Percentiles rank a stretch among this genome's conserved stretches.
Evolutionary conservation across 2,888 invertebrate genomes (phyloP).

Genomic region (Dinocampus coccinellae): DNA sequence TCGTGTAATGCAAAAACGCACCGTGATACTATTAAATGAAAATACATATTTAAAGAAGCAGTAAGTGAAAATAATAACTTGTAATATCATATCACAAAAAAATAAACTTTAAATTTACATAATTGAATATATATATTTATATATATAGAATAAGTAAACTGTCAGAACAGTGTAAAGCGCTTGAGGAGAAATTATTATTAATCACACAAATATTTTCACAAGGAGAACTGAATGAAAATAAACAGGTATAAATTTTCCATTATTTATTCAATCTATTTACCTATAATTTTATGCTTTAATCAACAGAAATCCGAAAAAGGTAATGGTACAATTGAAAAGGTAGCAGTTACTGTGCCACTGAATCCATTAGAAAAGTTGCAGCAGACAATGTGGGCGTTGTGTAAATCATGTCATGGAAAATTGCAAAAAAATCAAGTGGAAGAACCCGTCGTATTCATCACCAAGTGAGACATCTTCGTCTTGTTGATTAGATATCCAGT

Average conservation of each 20-base stretch:
- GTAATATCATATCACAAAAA: neutral
- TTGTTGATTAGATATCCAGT: neutral
- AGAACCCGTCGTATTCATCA: slow-evolving; percentile 53
- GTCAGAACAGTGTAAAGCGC: neutral
- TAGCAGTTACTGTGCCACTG: slow-evolving; percentile 35
- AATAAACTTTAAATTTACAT: neutral
- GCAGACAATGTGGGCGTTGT: slow-evolving; percentile 48
- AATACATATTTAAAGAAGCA: slow-evolving; percentile 52
- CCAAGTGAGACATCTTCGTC: slow-evolving; percentile 48
- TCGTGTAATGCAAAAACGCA: slow-evolving; percentile 53
- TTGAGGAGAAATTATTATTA: slow-evolving; percentile 4
- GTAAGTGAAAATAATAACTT: slow-evolving; percentile 48
- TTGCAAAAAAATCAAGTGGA: slow-evolving; percentile 45
- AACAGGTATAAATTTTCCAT: neutral
- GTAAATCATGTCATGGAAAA: slow-evolving; percentile 52
- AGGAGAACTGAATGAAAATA: neutral
- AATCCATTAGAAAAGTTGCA: slow-evolving; percentile 39
- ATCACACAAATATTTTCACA: slow-evolving; percentile 5
- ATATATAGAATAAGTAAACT: slow-evolving; percentile 1
- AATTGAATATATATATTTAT: too few species aligned
- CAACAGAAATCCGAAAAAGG: neutral
- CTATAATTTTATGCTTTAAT: neutral
- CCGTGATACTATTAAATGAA: slow-evolving; percentile 54
- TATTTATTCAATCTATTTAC: too few species aligned
- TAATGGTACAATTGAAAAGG: neutral